Conservation (phyloP, 2,797 vertebrate species). For the Gadopsis marmoratus region DNA sequence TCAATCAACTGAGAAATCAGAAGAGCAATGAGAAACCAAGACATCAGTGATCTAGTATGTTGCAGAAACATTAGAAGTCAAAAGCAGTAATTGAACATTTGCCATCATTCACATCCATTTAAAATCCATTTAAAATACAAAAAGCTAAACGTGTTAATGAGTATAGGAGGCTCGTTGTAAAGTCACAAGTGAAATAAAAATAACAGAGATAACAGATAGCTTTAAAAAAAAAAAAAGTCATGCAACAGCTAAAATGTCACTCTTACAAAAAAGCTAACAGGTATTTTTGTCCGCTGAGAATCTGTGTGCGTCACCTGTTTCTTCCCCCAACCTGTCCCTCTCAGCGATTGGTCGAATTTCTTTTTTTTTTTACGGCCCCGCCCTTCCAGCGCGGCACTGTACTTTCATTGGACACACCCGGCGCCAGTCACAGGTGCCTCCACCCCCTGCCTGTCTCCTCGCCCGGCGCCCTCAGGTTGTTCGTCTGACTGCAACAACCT, state of each 20-base stretch:
- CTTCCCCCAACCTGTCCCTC: conserved; percentile 12
- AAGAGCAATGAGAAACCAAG: background rate
- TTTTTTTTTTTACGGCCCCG: conserved; percentile 5
- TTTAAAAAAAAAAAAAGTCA: background rate
- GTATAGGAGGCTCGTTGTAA: background rate
- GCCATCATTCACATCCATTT: background rate
- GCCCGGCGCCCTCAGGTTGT: conserved; percentile 57
- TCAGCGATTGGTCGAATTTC: conserved; percentile 62
- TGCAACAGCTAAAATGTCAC: fast-evolving
- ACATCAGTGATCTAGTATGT: background rate
- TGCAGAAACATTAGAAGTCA: background rate
- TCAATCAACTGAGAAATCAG: background rate
- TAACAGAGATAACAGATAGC: background rate
- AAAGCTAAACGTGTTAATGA: background rate
- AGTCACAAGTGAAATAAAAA: background rate
- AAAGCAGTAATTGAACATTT: background rate
- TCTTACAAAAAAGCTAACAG: background rate
- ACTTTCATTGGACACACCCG: conserved; percentile 53
- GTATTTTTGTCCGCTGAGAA: background rate
- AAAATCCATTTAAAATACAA: background rate
- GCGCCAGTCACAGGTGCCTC: conserved; percentile 71
- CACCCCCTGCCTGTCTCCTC: conserved; percentile 37
- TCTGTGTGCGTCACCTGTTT: conserved; percentile 67
- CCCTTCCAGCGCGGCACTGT: background rate
- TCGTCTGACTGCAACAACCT: conserved; percentile 35